A percentile compares a stretch with the other conserved stretches of the same genome.
Conservation (phyloP, 2,888 invertebrate genomes). For the Seira musarum region DNA sequence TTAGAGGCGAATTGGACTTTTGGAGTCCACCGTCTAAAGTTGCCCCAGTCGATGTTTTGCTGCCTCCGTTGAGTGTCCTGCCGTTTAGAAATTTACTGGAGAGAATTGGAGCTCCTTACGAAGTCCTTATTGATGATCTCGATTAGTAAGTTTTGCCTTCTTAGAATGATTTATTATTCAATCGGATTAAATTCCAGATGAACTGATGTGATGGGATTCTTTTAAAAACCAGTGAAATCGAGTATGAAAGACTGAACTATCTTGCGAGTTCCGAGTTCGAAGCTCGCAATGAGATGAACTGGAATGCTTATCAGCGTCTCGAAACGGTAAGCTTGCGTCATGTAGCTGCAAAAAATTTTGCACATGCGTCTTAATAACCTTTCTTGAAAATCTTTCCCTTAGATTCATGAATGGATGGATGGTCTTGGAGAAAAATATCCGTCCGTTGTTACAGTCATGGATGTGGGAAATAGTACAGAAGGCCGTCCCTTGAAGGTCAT, state of each 20-base stretch:
- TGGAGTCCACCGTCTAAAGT: slow-evolving; percentile 77
- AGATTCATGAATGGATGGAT: slow-evolving; percentile 74
- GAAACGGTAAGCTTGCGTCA: slow-evolving; percentile 60
- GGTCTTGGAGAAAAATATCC: slow-evolving; percentile 80
- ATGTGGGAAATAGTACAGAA: slow-evolving; percentile 82
- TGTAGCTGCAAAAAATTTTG: too few species aligned
- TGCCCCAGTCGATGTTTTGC: slow-evolving; percentile 80
- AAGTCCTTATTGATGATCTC: slow-evolving; percentile 62
- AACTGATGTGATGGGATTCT: background rate
- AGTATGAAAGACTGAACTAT: slow-evolving; percentile 59
- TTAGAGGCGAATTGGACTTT: slow-evolving; percentile 75
- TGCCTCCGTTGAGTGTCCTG: slow-evolving; percentile 77
- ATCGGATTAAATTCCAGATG: background rate
- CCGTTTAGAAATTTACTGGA: slow-evolving; percentile 59
- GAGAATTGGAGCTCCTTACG: slow-evolving; percentile 62
- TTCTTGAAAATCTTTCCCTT: background rate
- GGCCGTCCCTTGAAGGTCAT: slow-evolving; percentile 77
- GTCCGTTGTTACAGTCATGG: slow-evolving; percentile 79
- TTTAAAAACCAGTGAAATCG: slow-evolving; percentile 57
- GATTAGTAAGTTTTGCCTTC: slow-evolving; percentile 61
- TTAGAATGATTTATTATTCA: background rate
- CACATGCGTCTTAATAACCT: too few species aligned
- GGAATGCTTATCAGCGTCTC: slow-evolving; percentile 66
- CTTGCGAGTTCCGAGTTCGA: slow-evolving; percentile 33
- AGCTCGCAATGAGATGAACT: slow-evolving; percentile 57